phyloP scores from a whole-genome alignment of 1,140 invertebrate species.

The Drosophila lowei region DNA sequence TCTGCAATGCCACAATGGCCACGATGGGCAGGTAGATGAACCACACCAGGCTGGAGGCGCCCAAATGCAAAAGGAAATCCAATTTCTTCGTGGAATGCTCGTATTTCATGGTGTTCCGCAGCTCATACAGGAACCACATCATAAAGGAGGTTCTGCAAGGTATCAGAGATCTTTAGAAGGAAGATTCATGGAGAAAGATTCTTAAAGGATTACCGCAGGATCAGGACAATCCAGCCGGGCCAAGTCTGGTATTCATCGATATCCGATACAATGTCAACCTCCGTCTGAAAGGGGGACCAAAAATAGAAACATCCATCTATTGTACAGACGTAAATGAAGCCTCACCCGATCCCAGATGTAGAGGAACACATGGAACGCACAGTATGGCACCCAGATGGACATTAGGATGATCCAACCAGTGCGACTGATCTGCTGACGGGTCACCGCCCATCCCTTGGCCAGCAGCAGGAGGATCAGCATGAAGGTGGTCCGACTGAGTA shows the following conservation, averaged over 20 bases:
- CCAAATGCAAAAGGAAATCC: slow-evolving; percentile 97
- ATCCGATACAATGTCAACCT: slow-evolving; percentile 97
- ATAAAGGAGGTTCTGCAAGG: slow-evolving; percentile 93
- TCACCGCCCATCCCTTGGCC: slow-evolving; percentile 98
- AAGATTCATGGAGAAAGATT: not conserved
- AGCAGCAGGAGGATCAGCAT: slow-evolving; percentile 96
- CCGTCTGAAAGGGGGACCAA: slow-evolving; percentile 87
- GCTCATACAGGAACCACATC: slow-evolving; percentile 96
- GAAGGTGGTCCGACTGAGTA: slow-evolving; percentile 95
- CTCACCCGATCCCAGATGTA: slow-evolving; percentile 98
- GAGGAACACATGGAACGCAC: slow-evolving; percentile 94
- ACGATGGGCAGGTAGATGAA: slow-evolving; percentile 98
- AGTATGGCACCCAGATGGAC: slow-evolving; percentile 95
- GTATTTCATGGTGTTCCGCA: slow-evolving; percentile 95
- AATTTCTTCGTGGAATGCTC: slow-evolving; percentile 95
- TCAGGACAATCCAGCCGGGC: slow-evolving; percentile 96
- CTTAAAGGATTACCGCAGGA: slow-evolving; percentile 78
- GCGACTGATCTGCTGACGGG: slow-evolving; percentile 93
- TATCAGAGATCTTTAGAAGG: not conserved
- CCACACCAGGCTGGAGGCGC: slow-evolving; percentile 98
- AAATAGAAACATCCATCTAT: not conserved
- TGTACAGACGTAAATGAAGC: not conserved
- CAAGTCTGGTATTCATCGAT: slow-evolving; percentile 98
- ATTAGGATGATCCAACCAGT: slow-evolving; percentile 89
- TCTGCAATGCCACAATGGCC: slow-evolving; percentile 95